Evolutionary conservation across 2,888 invertebrate genomes (phyloP).

Genomic region (Drosophila multiciliata): DNA sequence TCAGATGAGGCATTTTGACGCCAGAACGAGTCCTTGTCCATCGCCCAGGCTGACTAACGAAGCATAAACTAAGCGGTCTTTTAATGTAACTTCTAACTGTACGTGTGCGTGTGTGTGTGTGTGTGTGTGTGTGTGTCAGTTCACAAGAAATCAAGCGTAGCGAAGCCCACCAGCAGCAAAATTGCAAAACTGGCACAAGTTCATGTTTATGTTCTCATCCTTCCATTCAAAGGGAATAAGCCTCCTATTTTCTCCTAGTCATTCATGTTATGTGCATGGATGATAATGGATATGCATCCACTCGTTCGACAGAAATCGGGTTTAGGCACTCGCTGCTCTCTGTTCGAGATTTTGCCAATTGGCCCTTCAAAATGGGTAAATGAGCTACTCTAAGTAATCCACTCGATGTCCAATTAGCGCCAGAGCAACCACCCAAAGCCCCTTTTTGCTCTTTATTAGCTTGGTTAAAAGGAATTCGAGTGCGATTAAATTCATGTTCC

Average conservation of each 20-base stretch:
- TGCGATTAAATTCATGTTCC: constrained; percentile 19
- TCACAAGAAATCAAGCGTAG: constrained; percentile 76
- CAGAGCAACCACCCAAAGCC: constrained; percentile 9
- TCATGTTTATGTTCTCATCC: constrained; percentile 45
- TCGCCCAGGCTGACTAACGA: constrained; percentile 58
- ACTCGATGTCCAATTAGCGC: constrained; percentile 58
- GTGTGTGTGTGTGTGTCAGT: constrained; percentile 20
- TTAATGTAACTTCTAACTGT: constrained; percentile 32
- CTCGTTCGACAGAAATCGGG: constrained; percentile 25
- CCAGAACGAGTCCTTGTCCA: constrained; percentile 49
- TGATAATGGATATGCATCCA: constrained; percentile 54
- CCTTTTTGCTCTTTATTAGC: constrained; percentile 25
- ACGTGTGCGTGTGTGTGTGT: constrained; percentile 22
- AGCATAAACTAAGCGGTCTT: constrained; percentile 66
- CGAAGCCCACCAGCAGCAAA: constrained; percentile 62
- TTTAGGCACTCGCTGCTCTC: constrained; percentile 38
- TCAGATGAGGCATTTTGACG: constrained; percentile 67
- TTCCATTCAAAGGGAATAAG: constrained; percentile 1
- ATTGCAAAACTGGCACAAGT: constrained; percentile 52
- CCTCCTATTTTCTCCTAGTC: not conserved
- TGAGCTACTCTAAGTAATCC: constrained; percentile 34
- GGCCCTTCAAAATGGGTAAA: constrained; percentile 29
- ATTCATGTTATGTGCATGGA: constrained; percentile 28
- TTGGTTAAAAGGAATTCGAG: constrained; percentile 9
- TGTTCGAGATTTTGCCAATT: constrained; percentile 44